Conservation (phyloP, 2,888 invertebrate genomes). For the Emesis russula region DNA sequence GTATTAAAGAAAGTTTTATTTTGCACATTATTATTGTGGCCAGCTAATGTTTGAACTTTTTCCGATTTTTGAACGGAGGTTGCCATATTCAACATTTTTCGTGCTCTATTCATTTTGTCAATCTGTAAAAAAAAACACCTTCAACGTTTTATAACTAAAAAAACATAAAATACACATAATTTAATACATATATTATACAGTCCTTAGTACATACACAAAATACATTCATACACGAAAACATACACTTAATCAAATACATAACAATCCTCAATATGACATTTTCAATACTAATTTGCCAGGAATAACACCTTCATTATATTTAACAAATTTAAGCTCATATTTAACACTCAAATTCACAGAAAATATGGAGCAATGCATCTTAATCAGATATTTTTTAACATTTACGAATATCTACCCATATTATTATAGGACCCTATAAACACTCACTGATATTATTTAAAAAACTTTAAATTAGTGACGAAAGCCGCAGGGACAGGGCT, state of each 20-base stretch:
- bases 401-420: slow-evolving; percentile 40
- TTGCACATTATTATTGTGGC: slow-evolving; percentile 53
- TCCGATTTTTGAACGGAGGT: slow-evolving; percentile 56
- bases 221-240: slow-evolving; percentile 15
- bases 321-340: slow-evolving; percentile 32
- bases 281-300: slow-evolving; percentile 51
- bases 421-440: slow-evolving; percentile 30
- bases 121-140: slow-evolving; percentile 49
- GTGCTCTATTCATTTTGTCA: slow-evolving; percentile 52
- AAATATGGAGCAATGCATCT: slow-evolving; percentile 39
- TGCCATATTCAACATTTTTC: slow-evolving; percentile 59
- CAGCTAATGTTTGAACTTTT: slow-evolving; percentile 60
- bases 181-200: slow-evolving; percentile 31
- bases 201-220: slow-evolving; percentile 40
- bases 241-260: slow-evolving; percentile 40
- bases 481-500: slow-evolving; percentile 46
- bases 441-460: slow-evolving; percentile 44
- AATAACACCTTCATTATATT: slow-evolving; percentile 32
- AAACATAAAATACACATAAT: slow-evolving; percentile 35
- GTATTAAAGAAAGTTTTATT: slow-evolving; percentile 53
- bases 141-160: slow-evolving; percentile 42
- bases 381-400: slow-evolving; percentile 45
- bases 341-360: slow-evolving; percentile 45
- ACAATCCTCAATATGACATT: slow-evolving; percentile 46
- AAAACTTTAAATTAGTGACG: slow-evolving; percentile 40